A percentile compares a stretch with the other conserved stretches of the same genome.
Evolutionary conservation across 2,888 invertebrate genomes (phyloP).

Genomic region (Ormyrus labotus): DNA sequence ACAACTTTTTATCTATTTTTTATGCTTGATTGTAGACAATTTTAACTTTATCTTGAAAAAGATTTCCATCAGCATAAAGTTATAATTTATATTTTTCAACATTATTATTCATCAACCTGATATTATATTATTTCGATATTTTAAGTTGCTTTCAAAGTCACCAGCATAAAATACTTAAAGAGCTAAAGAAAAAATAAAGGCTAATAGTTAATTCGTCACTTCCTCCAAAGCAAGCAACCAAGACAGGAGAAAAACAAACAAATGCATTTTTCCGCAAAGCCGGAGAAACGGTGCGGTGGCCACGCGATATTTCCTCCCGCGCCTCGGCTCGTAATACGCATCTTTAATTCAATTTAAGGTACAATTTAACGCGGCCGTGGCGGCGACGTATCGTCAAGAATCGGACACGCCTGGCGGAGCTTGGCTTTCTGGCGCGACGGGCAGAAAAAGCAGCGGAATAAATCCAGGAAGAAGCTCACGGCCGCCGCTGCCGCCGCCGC

Average conservation of each 20-base stretch:
- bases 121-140: no score
- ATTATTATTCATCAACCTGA: no score
- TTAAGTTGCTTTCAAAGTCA: no score
- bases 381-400: conserved; percentile 41
- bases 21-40: no score
- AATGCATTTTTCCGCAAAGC: not conserved
- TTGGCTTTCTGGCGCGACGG: conserved; percentile 57
- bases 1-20: no score
- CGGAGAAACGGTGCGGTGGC: not conserved
- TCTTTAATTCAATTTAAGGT: conserved; percentile 53
- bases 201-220: no score
- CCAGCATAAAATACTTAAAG: no score
- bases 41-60: no score
- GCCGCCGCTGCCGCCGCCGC: conserved; percentile 37
- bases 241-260: not conserved
- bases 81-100: no score
- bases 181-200: no score
- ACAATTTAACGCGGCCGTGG: conserved; percentile 42
- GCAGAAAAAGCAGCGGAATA: conserved; percentile 9
- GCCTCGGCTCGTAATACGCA: conserved; percentile 19
- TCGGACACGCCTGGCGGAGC: conserved; percentile 62
- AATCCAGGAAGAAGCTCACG: conserved; percentile 71
- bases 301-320: not conserved
- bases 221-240: not conserved
- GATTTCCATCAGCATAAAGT: no score